Evolutionary conservation across 2,797 vertebrate species (phyloP).

Genomic region (Hydrocynus forskahlii): DNA sequence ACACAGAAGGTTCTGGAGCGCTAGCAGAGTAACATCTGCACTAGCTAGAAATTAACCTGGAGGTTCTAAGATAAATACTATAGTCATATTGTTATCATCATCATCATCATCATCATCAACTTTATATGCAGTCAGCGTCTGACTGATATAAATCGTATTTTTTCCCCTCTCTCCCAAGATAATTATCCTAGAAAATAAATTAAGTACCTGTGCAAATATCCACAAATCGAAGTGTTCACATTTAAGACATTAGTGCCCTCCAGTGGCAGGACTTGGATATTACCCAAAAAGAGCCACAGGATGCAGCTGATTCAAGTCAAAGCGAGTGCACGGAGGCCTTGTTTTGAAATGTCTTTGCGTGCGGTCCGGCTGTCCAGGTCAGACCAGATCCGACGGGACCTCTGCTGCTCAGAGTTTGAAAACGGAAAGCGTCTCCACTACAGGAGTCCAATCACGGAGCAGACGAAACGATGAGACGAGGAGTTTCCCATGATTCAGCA

Average conservation of each 20-base stretch:
- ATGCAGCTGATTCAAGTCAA: constrained; percentile 85
- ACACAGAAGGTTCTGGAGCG: constrained; percentile 80
- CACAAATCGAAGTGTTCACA: constrained; percentile 88
- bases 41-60: constrained; percentile 87
- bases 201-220: constrained; percentile 88
- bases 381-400: constrained; percentile 15
- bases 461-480: constrained; percentile 40
- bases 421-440: constrained; percentile 42
- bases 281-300: constrained; percentile 73
- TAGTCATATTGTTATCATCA: constrained; percentile 75
- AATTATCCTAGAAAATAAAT: constrained; percentile 87
- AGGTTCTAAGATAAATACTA: constrained; percentile 87
- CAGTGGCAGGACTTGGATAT: constrained; percentile 77
- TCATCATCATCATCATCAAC: constrained; percentile 44
- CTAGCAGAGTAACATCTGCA: constrained; percentile 79
- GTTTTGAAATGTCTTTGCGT: not conserved
- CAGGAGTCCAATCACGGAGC: constrained; percentile 52
- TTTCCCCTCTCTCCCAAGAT: constrained; percentile 65
- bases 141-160: constrained; percentile 83
- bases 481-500: constrained; percentile 35
- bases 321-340: constrained; percentile 83
- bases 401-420: constrained; percentile 9
- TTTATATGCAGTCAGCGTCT: constrained; percentile 79
- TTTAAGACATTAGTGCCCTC: constrained; percentile 85
- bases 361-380: constrained; percentile 12